phyloP scores from a whole-genome alignment of 2,797 vertebrate genomes.

The Enteromius radiatus region DNA sequence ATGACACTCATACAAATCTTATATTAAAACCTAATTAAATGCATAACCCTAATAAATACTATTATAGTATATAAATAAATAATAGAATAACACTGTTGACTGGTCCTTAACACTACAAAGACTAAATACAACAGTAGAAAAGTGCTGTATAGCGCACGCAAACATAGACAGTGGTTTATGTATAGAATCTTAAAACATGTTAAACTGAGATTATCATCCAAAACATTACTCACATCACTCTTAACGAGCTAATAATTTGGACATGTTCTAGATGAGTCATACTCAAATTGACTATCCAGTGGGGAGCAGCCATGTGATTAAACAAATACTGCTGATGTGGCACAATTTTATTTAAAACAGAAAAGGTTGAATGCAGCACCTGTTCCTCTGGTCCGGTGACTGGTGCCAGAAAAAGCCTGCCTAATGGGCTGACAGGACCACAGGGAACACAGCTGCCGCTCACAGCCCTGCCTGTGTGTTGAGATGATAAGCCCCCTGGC shows the following conservation, averaged over 20 bases:
- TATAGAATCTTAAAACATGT: neutral
- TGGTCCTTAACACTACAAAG: neutral
- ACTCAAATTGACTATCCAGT: slow-evolving; percentile 26
- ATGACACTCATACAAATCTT: neutral
- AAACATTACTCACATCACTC: slow-evolving; percentile 10
- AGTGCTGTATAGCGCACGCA: neutral
- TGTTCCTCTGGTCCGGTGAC: slow-evolving; percentile 44
- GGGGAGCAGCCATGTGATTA: slow-evolving; percentile 43
- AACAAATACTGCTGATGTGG: slow-evolving; percentile 54
- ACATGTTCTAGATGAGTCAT: slow-evolving; percentile 18
- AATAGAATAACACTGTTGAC: neutral
- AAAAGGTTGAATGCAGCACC: slow-evolving; percentile 41
- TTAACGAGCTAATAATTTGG: slow-evolving; percentile 22
- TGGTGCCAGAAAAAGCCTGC: slow-evolving; percentile 46
- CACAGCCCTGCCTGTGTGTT: slow-evolving; percentile 41
- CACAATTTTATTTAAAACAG: slow-evolving; percentile 37
- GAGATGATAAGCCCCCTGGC: slow-evolving; percentile 46
- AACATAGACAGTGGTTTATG: neutral
- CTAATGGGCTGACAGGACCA: slow-evolving; percentile 55
- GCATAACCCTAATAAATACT: neutral
- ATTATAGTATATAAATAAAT: neutral
- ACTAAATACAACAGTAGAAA: neutral
- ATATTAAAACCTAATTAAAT: neutral
- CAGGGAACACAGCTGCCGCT: slow-evolving; percentile 53
- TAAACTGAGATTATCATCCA: slow-evolving; percentile 6